A percentile compares a stretch with the other conserved stretches of the same genome.
Conservation (phyloP, 2,113 vertebrate genomes). For the Etheostoma cragini region DNA sequence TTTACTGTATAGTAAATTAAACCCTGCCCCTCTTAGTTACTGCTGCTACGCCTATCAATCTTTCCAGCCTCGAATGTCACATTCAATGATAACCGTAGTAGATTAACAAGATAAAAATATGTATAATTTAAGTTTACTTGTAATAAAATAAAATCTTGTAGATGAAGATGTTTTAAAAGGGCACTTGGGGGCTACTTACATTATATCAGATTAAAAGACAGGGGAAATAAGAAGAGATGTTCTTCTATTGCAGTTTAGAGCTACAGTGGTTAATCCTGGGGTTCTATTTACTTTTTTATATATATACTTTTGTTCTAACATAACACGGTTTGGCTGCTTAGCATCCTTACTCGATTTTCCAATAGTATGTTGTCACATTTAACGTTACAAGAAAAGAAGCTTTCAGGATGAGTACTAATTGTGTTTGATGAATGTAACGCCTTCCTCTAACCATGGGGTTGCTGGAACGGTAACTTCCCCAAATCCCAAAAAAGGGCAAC, state of each 20-base stretch:
- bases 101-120: too few species aligned
- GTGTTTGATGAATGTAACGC: background rate
- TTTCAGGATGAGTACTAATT: background rate
- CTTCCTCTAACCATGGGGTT: background rate
- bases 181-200: background rate
- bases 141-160: too few species aligned
- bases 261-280: background rate
- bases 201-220: background rate
- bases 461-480: background rate
- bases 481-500: background rate
- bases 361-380: background rate
- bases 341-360: background rate
- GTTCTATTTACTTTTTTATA: too few species aligned
- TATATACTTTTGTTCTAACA: background rate
- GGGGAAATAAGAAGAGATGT: background rate
- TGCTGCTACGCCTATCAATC: too few species aligned
- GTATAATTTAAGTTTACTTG: background rate
- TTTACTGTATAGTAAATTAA: conserved; percentile 11
- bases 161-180: background rate
- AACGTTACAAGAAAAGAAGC: background rate
- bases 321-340: background rate
- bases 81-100: too few species aligned
- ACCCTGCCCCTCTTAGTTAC: too few species aligned
- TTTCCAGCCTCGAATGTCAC: too few species aligned
- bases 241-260: background rate